These are phyloP conservation scores for Apostichopus parvimensis DNA, from an alignment of 35 echinoderm and acorn worm species.

Conservation along the genomic window DNA sequence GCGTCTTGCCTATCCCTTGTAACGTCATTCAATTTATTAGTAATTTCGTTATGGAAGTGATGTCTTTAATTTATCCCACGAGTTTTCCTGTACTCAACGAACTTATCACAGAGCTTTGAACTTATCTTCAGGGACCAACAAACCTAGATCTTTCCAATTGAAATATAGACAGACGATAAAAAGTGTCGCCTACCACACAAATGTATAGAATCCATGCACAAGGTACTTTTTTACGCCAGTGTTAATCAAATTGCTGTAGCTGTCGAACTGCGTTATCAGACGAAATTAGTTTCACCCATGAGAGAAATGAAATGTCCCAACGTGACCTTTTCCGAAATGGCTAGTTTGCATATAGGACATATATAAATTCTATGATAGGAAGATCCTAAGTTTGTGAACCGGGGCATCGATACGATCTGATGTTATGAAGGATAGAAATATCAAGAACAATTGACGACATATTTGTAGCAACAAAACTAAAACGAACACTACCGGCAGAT, in stretches of 20 bases:
- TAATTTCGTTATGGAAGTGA: conserved; percentile 9
- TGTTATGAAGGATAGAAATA: too few relatives aligned
- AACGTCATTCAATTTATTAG: conserved; percentile 20
- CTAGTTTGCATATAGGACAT: neutral
- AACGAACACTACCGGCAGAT: too few relatives aligned
- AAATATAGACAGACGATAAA: conserved; percentile 7
- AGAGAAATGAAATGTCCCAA: conserved; percentile 5
- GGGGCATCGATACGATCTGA: too few relatives aligned
- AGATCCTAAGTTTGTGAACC: too few relatives aligned
- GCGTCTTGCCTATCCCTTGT: neutral
- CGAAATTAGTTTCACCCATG: conserved; percentile 9
- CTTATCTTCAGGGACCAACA: conserved; percentile 23
- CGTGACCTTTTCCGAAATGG: neutral
- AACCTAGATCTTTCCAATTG: conserved; percentile 32
- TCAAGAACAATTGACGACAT: too few relatives aligned
- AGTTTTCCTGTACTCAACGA: neutral
- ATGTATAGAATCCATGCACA: neutral
- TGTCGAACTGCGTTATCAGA: neutral
- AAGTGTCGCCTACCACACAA: neutral
- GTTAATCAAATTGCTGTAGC: conserved; percentile 1
- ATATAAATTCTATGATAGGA: too few relatives aligned
- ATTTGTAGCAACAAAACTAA: too few relatives aligned
- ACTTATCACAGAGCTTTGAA: conserved; percentile 18
- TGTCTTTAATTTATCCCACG: conserved; percentile 38
- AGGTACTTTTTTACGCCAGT: neutral